Evolutionary conservation across 2,113 vertebrate genomes (phyloP), one percentile per base, ranked within the genome.

Genomic region (Pachyramphus minor): DNA sequence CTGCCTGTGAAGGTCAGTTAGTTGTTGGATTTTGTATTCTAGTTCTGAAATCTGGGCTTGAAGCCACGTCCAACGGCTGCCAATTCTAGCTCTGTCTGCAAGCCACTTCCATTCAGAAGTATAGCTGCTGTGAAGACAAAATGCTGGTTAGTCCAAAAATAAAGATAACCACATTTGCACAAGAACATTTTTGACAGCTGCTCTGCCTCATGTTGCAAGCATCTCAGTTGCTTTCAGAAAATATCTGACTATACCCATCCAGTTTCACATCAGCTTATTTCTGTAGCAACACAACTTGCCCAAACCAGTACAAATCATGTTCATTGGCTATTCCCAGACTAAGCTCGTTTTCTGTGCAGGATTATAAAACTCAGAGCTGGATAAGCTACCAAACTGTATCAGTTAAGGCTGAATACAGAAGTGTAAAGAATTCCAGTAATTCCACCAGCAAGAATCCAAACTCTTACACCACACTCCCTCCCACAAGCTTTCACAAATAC

Each of bases 61-160:
- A 97, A 99, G 98, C 99, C 99, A 99, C 4, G 98, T 98, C 99
- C 99, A 99, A 80, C 98, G 98, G 97, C 99, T 99, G 96, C 98
- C 98, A 97, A 99, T 97, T 98, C 98, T 98, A 50, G 99, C 99
- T 98, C 99, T 98, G 91, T 98, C 98, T 95, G 97, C 93, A 93
- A 98, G 98, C 99, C 99, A 99, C 94, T 97, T 98, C 98, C 96
- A 98, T 97, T 99, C 98, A 97, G 98, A 97, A 93, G 96, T 97
- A 92, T 91, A 97, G 67, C 98, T 98, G 96, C 98, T 98, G 98
- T 96, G 94, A 97, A 98, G 93, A 98, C 66, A 97, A 78, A 96
- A 96, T 42, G 94, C 52, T 94, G 89, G 84, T 98, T 97, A 98
- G 97, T 95, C 96, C 96, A 96, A 95, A 92, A 92, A 96, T 94